phyloP scores from a whole-genome alignment of 2,113 vertebrate genomes.

The Smithornis capensis region DNA sequence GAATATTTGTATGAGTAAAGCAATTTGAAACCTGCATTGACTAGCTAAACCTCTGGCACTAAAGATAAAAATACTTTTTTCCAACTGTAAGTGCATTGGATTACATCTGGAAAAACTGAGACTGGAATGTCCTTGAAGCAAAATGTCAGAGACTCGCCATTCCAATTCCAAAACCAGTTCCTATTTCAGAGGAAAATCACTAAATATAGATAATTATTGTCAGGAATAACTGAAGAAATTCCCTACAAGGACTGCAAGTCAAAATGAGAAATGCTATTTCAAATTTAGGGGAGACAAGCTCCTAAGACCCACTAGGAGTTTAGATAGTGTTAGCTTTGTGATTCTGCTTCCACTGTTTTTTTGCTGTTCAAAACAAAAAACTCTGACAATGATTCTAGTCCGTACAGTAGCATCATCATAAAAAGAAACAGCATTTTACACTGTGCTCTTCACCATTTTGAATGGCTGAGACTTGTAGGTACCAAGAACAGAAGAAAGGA shows the following conservation, averaged over 20 bases:
- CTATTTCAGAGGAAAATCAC: not conserved
- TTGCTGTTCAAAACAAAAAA: not conserved
- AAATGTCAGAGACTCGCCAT: not conserved
- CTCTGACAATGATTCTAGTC: fast-evolving
- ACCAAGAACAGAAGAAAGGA: not conserved
- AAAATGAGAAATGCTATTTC: not conserved
- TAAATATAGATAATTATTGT: slow-evolving; percentile 15
- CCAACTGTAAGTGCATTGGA: not conserved
- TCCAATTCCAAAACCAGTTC: not conserved
- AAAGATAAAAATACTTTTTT: slow-evolving; percentile 43
- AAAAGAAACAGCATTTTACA: not conserved
- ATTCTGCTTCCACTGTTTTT: not conserved
- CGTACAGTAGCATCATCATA: not conserved
- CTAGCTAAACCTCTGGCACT: slow-evolving; percentile 2
- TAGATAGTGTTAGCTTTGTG: not conserved
- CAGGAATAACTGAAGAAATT: not conserved
- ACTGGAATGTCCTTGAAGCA: slow-evolving; percentile 8
- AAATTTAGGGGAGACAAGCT: not conserved
- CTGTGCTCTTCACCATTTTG: not conserved
- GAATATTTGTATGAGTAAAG: slow-evolving; percentile 10
- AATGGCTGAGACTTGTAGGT: not conserved
- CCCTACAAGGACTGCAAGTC: not conserved
- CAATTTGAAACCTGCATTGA: not conserved
- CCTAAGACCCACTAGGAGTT: not conserved
- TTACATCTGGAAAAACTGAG: slow-evolving; percentile 47